These are phyloP conservation scores for Tachysurus vachellii DNA, from an alignment of 2,113 vertebrate genomes.

Conservation along the genomic window DNA sequence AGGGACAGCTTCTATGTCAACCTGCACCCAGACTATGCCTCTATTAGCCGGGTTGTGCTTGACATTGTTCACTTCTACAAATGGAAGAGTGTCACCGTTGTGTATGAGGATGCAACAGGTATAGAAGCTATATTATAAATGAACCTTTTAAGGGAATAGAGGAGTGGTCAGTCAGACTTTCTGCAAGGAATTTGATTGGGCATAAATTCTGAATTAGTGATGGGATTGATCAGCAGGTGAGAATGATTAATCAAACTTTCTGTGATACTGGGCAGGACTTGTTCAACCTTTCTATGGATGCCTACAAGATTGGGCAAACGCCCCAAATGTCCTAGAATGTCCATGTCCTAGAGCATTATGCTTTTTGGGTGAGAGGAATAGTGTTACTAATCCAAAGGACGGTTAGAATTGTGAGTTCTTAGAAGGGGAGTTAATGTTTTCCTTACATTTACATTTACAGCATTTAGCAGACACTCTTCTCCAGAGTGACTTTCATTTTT, in stretches of 20 bases:
- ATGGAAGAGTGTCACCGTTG: slow-evolving; percentile 93
- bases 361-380: background rate
- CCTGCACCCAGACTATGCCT: slow-evolving; percentile 91
- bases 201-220: background rate
- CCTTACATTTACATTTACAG: no score
- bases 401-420: background rate
- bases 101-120: slow-evolving; percentile 98
- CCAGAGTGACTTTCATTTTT: no score
- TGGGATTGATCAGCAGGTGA: background rate
- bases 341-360: background rate
- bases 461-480: no score
- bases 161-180: background rate
- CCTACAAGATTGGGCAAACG: background rate
- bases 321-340: background rate
- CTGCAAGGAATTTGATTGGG: background rate
- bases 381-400: background rate
- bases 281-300: background rate
- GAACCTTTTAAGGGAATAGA: background rate
- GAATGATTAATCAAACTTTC: background rate
- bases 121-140: background rate
- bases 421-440: no score
- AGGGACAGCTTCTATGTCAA: slow-evolving; percentile 95
- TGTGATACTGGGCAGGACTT: background rate
- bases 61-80: slow-evolving; percentile 94
- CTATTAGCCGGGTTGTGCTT: slow-evolving; percentile 90